Percentiles rank a stretch among this genome's conserved stretches.
These are phyloP conservation scores for Hephaestus fuliginosus DNA, from an alignment of 2,797 vertebrate genomes.

Conservation along the genomic window DNA sequence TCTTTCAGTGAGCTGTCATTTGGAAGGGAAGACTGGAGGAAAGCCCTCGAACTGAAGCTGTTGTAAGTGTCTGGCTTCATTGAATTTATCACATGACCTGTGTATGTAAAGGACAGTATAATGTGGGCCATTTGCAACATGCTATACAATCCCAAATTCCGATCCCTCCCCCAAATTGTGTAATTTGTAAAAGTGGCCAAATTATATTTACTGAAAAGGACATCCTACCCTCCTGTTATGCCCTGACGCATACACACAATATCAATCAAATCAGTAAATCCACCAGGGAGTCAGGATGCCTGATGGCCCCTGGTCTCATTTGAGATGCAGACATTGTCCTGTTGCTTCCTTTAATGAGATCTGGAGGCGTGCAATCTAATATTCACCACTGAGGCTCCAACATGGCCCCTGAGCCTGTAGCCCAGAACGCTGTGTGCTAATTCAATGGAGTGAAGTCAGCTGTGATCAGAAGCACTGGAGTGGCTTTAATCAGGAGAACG, in stretches of 20 bases:
- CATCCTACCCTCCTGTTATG: conserved; percentile 44
- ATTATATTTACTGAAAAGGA: conserved; percentile 60
- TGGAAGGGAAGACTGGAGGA: conserved; percentile 50
- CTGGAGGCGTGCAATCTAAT: conserved; percentile 85
- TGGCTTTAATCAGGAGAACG: conserved; percentile 56
- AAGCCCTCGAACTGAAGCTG: conserved; percentile 43
- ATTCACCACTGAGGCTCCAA: conserved; percentile 79
- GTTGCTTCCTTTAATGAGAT: conserved; percentile 85
- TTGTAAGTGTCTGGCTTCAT: conserved; percentile 63
- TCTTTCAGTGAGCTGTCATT: conserved; percentile 67
- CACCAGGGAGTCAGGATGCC: conserved; percentile 69
- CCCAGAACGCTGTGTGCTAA: conserved; percentile 75
- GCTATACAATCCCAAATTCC: conserved; percentile 28
- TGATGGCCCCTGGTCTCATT: conserved; percentile 77
- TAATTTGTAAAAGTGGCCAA: conserved; percentile 43
- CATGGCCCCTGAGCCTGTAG: conserved; percentile 69
- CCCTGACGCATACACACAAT: conserved; percentile 46
- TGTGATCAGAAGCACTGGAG: conserved; percentile 69
- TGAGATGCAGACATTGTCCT: conserved; percentile 83
- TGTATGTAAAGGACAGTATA: conserved; percentile 8
- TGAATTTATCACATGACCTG: conserved; percentile 10
- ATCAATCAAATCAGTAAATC: conserved; percentile 76
- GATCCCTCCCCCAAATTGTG: conserved; percentile 45
- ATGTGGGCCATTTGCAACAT: conserved; percentile 23
- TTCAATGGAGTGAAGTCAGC: conserved; percentile 79